Conservation (phyloP, 2,888 invertebrate genomes). For the Trileptium ribeirensis region DNA sequence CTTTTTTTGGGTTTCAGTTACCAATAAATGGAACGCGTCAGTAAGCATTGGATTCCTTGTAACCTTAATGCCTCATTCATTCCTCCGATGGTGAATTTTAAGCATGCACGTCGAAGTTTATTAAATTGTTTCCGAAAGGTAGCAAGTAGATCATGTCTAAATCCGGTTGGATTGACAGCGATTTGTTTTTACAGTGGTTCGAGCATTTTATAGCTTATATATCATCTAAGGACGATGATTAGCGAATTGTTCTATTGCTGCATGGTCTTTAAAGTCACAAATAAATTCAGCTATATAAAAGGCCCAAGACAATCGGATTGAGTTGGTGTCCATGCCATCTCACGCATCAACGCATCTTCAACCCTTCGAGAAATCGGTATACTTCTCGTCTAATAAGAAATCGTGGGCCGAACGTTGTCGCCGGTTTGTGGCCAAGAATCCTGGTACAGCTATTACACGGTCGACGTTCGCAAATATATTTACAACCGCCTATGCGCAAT, state of each 20-base stretch:
- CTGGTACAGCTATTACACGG: not conserved
- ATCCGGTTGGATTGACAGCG: constrained; percentile 8
- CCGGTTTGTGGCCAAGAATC: not conserved
- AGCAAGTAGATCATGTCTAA: no score
- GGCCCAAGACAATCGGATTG: not conserved
- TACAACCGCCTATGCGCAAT: no score
- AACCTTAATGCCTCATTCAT: no score
- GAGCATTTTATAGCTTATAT: not conserved
- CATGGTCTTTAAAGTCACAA: not conserved
- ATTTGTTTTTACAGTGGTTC: not conserved
- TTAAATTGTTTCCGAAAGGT: no score
- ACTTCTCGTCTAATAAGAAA: not conserved
- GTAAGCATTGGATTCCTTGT: no score
- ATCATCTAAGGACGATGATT: not conserved
- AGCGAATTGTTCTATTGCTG: not conserved
- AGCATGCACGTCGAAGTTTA: no score
- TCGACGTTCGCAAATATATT: not conserved
- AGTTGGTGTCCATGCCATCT: not conserved
- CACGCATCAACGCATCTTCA: not conserved
- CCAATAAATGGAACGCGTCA: no score
- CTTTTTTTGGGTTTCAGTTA: no score
- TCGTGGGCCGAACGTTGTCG: not conserved
- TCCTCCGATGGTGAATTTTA: no score
- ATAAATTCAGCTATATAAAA: not conserved
- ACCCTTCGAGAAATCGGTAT: not conserved